Evolutionary conservation across 2,113 vertebrate species (phyloP).

Genomic region (Phoxinus phoxinus): DNA sequence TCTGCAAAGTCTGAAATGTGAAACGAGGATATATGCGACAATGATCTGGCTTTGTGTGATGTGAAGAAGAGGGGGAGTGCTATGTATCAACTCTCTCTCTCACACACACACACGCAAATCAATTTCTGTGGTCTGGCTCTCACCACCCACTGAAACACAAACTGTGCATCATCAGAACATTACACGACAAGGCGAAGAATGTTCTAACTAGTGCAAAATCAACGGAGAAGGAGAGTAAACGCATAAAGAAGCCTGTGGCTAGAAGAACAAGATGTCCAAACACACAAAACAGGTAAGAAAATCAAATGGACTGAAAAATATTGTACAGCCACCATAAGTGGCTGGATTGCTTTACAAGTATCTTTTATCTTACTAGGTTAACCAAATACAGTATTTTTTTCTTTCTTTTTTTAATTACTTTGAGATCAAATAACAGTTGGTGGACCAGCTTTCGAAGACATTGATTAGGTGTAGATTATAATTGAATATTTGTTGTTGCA

Average conservation of each 20-base stretch:
- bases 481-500: no score
- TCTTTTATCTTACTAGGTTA: no score
- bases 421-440: no score
- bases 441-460: no score
- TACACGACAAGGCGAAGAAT: neutral
- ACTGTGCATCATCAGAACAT: slow-evolving; percentile 21
- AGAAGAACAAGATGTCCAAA: neutral
- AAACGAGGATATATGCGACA: neutral
- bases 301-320: neutral
- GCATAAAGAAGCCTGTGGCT: neutral
- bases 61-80: neutral
- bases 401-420: no score
- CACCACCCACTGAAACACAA: slow-evolving; percentile 11
- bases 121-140: slow-evolving; percentile 25
- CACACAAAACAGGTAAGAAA: neutral
- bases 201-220: slow-evolving; percentile 14
- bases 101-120: neutral
- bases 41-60: neutral
- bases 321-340: neutral
- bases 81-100: neutral
- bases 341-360: neutral
- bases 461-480: no score
- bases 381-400: no score
- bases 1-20: neutral
- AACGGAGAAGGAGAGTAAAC: neutral